Evolutionary conservation across 2,113 vertebrate species (phyloP).

Genomic region (Chaetura pelagica): DNA sequence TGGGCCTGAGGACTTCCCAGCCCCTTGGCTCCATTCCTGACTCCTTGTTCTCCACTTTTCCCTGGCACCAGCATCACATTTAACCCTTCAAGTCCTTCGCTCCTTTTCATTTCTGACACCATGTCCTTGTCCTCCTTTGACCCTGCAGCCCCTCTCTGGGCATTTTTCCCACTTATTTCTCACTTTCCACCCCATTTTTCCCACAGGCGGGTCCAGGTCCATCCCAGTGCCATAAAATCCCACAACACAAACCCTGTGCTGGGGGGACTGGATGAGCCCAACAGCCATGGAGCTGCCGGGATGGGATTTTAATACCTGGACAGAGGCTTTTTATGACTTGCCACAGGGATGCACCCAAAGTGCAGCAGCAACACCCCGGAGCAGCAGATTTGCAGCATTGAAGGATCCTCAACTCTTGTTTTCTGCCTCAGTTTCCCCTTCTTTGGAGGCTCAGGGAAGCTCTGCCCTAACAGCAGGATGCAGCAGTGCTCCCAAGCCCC

Average conservation of each 20-base stretch:
- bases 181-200: background rate
- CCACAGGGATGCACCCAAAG: too few species aligned
- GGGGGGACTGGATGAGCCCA: background rate
- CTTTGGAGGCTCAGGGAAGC: rapidly evolving
- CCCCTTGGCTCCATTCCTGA: background rate
- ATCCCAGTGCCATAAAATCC: background rate
- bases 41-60: background rate
- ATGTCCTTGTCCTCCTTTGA: too few species aligned
- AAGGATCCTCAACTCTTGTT: background rate
- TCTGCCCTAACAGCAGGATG: background rate
- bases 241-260: background rate
- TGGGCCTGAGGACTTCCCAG: background rate
- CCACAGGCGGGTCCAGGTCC: background rate
- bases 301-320: background rate
- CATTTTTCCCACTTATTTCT: background rate
- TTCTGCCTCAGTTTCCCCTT: background rate
- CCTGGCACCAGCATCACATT: background rate
- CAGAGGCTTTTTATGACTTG: background rate
- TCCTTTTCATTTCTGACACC: background rate
- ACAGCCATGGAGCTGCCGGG: rapidly evolving
- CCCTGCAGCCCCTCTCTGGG: too few species aligned
- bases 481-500: background rate
- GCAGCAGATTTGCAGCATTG: background rate
- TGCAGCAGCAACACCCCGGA: background rate
- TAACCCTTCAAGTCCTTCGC: background rate